A percentile compares a stretch with the other conserved stretches of the same genome.
phyloP scores from a whole-genome alignment of 2,797 vertebrate genomes.

The Phrynocephalus vlangalii region DNA sequence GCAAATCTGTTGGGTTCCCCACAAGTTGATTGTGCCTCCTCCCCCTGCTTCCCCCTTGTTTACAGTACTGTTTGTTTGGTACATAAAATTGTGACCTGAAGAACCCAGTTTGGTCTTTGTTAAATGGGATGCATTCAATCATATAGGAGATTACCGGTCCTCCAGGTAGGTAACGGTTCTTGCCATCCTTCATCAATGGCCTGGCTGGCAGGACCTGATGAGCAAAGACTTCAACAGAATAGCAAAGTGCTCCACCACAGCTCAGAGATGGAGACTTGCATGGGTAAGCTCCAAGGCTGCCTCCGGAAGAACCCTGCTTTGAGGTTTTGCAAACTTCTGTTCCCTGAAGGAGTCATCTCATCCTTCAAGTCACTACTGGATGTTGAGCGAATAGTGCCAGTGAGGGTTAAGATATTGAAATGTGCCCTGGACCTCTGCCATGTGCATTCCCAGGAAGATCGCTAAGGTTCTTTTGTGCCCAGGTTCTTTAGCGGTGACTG shows the following conservation, averaged over 20 bases:
- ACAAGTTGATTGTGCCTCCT: no score
- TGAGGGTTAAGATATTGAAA: neutral
- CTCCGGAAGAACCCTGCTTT: neutral
- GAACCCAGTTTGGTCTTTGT: neutral
- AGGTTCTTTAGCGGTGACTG: no score
- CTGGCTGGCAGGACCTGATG: neutral
- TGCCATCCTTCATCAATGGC: neutral
- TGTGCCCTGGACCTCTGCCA: neutral
- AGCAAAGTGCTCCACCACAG: neutral
- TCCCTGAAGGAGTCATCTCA: no score
- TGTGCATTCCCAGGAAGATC: neutral
- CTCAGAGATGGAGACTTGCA: neutral
- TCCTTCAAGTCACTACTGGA: neutral
- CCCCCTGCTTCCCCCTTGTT: neutral
- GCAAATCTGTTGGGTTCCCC: no score
- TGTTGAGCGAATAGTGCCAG: neutral
- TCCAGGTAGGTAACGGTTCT: no score
- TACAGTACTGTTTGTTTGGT: neutral
- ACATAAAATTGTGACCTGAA: neutral
- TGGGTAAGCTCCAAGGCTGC: neutral
- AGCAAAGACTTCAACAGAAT: neutral
- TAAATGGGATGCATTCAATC: neutral
- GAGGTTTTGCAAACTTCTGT: no score
- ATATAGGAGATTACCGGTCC: no score
- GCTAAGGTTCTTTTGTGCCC: no score